phyloP scores from a whole-genome alignment of 2,113 vertebrate genomes.

The Leptosomus discolor region DNA sequence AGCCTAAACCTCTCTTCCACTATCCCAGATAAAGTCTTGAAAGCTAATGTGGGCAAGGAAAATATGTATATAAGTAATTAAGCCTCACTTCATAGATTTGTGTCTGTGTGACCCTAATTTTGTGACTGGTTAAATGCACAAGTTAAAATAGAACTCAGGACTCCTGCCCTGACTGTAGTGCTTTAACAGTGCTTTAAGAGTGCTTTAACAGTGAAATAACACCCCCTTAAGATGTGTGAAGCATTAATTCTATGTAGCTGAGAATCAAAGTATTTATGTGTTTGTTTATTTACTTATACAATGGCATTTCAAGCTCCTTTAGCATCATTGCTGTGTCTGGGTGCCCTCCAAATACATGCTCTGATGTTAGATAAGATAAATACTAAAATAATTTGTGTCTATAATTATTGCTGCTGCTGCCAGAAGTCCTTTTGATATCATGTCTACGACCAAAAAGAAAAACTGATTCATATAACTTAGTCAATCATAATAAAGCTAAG shows the following conservation, averaged over 20 bases:
- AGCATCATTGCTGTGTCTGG: neutral
- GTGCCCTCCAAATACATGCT: constrained; percentile 40
- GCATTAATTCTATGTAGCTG: neutral
- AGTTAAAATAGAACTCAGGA: neutral
- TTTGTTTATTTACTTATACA: constrained; percentile 49
- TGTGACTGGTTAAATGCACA: neutral
- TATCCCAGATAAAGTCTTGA: neutral
- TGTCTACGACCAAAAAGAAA: neutral
- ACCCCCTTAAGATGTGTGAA: constrained; percentile 1
- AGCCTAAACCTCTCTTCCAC: neutral
- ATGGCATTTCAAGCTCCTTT: constrained; percentile 30
- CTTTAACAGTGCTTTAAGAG: neutral
- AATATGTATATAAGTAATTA: neutral
- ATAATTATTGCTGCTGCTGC: constrained; percentile 11
- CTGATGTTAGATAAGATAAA: constrained; percentile 57
- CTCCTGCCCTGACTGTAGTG: neutral
- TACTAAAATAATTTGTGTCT: constrained; percentile 30
- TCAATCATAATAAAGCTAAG: neutral
- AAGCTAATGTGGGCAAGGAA: neutral
- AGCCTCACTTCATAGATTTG: neutral
- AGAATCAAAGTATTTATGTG: constrained; percentile 20
- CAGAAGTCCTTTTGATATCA: constrained; percentile 31
- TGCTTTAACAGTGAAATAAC: neutral
- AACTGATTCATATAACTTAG: neutral
- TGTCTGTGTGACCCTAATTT: neutral